A percentile compares a stretch with the other conserved stretches of the same genome.
Conservation (phyloP, 2,797 vertebrate genomes). For the Falco peregrinus region DNA sequence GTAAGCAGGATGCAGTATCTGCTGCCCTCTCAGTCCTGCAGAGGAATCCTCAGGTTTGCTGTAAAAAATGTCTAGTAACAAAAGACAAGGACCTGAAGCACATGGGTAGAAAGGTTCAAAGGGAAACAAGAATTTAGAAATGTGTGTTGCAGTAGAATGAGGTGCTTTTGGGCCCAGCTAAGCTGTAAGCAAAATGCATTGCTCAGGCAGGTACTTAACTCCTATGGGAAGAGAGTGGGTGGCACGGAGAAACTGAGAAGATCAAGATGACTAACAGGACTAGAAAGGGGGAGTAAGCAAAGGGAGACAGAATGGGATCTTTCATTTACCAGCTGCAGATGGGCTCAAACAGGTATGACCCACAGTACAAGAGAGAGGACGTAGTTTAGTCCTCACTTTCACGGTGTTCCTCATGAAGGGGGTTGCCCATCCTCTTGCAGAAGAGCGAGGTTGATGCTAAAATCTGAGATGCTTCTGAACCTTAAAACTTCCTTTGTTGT, state of each 20-base stretch:
- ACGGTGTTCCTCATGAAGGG: background rate
- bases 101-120: background rate
- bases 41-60: background rate
- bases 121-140: background rate
- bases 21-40: background rate
- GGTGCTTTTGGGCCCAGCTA: background rate
- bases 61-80: background rate
- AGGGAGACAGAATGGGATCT: background rate
- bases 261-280: background rate
- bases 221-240: background rate
- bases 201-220: background rate
- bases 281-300: background rate
- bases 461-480: background rate
- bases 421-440: background rate
- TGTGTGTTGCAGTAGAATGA: background rate
- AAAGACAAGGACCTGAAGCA: background rate
- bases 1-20: background rate
- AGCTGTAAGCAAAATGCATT: background rate
- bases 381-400: background rate
- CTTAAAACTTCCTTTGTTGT: background rate
- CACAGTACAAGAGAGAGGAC: background rate
- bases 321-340: background rate
- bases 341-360: background rate
- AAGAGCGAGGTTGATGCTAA: background rate
- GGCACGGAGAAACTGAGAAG: background rate